phyloP scores from a whole-genome alignment of 1,140 invertebrate genomes.

The Acyrthosiphon pisum region DNA sequence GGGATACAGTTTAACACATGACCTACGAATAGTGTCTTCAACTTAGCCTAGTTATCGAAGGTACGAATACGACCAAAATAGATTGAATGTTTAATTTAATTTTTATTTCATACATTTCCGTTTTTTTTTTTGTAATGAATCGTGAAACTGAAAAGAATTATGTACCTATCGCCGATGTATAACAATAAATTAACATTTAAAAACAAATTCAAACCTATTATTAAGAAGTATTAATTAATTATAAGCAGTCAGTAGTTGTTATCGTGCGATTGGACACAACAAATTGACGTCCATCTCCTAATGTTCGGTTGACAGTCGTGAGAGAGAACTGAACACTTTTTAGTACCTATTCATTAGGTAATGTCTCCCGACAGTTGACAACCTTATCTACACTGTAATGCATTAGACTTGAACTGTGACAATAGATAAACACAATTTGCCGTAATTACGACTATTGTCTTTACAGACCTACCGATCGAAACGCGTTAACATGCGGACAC shows the following conservation, averaged over 20 bases:
- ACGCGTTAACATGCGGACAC: background rate
- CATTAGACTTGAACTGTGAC: background rate
- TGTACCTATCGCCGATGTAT: background rate
- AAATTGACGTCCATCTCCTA: background rate
- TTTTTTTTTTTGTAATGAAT: background rate
- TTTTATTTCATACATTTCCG: background rate
- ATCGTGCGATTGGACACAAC: background rate
- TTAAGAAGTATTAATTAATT: background rate
- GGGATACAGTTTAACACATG: slow-evolving; percentile 32
- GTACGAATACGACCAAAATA: slow-evolving; percentile 39
- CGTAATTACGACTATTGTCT: background rate
- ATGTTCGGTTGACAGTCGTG: background rate
- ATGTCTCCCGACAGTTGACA: background rate
- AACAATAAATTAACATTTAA: background rate
- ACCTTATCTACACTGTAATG: background rate
- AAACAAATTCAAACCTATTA: background rate
- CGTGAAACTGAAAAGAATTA: background rate
- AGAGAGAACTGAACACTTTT: background rate
- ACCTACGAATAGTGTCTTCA: slow-evolving; percentile 51
- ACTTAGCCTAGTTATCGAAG: slow-evolving; percentile 56
- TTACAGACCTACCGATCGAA: background rate
- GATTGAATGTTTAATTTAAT: background rate
- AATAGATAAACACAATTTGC: background rate
- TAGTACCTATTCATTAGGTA: background rate
- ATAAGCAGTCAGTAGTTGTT: background rate